These are phyloP conservation scores for Ernsta delagoae DNA, from an alignment of 2,888 invertebrate species.

Conservation along the genomic window DNA sequence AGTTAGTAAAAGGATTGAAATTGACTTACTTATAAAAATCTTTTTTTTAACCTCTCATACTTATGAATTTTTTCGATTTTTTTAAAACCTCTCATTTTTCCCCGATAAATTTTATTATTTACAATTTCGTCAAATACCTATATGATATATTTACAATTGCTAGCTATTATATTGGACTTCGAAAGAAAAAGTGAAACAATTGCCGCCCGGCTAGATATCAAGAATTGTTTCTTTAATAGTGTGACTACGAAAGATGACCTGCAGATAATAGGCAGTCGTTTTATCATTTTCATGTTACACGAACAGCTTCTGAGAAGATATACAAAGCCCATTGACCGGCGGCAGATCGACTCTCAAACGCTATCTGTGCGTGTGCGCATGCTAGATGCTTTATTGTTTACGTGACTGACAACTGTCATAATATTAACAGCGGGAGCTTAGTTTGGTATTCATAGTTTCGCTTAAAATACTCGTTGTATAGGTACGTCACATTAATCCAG, in stretches of 20 bases:
- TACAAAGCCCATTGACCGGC: constrained; percentile 43
- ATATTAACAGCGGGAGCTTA: constrained; percentile 38
- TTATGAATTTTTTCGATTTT: no score
- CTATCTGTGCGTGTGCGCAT: constrained; percentile 64
- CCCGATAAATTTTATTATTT: no score
- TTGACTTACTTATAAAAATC: no score
- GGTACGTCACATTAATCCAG: no score
- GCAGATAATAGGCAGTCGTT: neutral
- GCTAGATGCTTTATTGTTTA: constrained; percentile 55
- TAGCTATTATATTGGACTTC: no score
- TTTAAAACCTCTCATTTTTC: no score
- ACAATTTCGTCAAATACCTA: no score
- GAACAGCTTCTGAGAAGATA: constrained; percentile 43
- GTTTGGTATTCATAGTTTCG: neutral
- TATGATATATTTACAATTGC: no score
- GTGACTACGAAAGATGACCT: neutral
- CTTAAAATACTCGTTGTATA: no score
- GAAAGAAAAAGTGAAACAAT: neutral
- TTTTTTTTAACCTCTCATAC: no score
- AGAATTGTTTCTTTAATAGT: neutral
- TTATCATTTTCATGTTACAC: constrained; percentile 38
- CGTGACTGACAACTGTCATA: constrained; percentile 74
- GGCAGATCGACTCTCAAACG: constrained; percentile 63
- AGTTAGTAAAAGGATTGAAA: no score
- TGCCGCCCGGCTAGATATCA: neutral